Evolutionary conservation across 2,888 invertebrate genomes (phyloP).

Genomic region (Eupsilia transversa): DNA sequence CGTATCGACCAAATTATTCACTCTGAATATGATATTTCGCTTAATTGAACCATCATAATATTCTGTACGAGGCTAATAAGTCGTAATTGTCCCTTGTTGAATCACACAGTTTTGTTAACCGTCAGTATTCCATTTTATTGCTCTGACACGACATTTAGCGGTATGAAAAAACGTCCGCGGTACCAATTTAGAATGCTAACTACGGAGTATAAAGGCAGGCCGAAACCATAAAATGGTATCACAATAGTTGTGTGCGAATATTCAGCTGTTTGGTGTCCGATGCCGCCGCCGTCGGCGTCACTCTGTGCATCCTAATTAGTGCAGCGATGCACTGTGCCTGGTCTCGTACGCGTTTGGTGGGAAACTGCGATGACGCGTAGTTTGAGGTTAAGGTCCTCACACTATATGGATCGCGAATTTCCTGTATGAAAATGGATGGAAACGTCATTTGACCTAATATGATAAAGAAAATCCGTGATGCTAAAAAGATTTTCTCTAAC

Average conservation of each 20-base stretch:
- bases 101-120: slow-evolving; percentile 77
- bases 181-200: slow-evolving; percentile 89
- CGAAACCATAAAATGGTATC: slow-evolving; percentile 89
- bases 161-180: slow-evolving; percentile 87
- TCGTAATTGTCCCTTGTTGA: slow-evolving; percentile 77
- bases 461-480: not conserved
- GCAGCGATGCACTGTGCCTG: slow-evolving; percentile 81
- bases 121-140: slow-evolving; percentile 82
- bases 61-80: slow-evolving; percentile 73
- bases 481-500: too few relatives aligned
- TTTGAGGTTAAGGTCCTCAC: slow-evolving; percentile 73
- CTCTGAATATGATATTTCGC: slow-evolving; percentile 67
- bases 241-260: slow-evolving; percentile 90
- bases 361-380: slow-evolving; percentile 76
- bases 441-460: not conserved
- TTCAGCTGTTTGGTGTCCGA: slow-evolving; percentile 85
- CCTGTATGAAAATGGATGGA: slow-evolving; percentile 42
- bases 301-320: slow-evolving; percentile 86
- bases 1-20: slow-evolving; percentile 70
- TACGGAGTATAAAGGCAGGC: slow-evolving; percentile 86
- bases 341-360: slow-evolving; percentile 76
- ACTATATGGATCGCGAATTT: slow-evolving; percentile 63
- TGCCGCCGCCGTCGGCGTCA: slow-evolving; percentile 83
- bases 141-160: slow-evolving; percentile 87
- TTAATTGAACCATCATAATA: slow-evolving; percentile 76